A percentile compares a stretch with the other conserved stretches of the same genome.
Conservation (phyloP, 2,797 vertebrate species). For the Cercopithecus petaurista region DNA sequence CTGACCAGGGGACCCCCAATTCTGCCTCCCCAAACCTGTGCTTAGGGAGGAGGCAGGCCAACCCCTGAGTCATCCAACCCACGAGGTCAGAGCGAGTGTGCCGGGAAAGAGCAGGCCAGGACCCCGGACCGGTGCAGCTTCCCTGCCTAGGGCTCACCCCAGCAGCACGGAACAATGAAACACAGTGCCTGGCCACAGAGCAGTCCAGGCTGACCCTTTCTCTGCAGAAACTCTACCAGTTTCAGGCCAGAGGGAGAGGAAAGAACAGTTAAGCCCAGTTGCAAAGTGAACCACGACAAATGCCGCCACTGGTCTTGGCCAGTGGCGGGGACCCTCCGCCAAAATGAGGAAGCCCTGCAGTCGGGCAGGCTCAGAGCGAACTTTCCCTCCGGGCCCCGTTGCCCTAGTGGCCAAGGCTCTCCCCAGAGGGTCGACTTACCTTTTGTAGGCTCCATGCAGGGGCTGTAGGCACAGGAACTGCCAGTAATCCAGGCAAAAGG, state of each 20-base stretch:
- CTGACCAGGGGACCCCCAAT: neutral
- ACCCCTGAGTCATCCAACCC: fast-evolving
- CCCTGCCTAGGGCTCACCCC: neutral
- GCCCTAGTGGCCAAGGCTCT: neutral
- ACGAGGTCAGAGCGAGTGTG: no score
- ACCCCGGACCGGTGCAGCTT: neutral
- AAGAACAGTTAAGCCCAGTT: neutral
- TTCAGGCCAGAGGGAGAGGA: neutral
- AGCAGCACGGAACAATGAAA: neutral
- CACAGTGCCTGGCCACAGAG: neutral
- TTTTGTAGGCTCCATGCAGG: conserved; percentile 94
- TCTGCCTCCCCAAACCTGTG: neutral
- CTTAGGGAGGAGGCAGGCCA: neutral
- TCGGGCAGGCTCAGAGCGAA: fast-evolving
- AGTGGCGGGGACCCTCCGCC: fast-evolving
- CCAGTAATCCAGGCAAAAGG: conserved; percentile 99
- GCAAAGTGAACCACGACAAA: neutral
- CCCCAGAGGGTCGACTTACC: conserved; percentile 86
- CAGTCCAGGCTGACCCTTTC: neutral
- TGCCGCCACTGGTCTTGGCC: neutral
- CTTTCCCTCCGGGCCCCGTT: neutral
- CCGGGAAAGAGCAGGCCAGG: fast-evolving
- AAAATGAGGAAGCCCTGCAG: neutral
- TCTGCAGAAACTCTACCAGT: neutral
- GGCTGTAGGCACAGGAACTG: conserved; percentile 97